A percentile compares a stretch with the other conserved stretches of the same genome.
These are phyloP conservation scores for Cantharis flavilabris DNA, from an alignment of 2,888 invertebrate genomes.

Conservation along the genomic window DNA sequence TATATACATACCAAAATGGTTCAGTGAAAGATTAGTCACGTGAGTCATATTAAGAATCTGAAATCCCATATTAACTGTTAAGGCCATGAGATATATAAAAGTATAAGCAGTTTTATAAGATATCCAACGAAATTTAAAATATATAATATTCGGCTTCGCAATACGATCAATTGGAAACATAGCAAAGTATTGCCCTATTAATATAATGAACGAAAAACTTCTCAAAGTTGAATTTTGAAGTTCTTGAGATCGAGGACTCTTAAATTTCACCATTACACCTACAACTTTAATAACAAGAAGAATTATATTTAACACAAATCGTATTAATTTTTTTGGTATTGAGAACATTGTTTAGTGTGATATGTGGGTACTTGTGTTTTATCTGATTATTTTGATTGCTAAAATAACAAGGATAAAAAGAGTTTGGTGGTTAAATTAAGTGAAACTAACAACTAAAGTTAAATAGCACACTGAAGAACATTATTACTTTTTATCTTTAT, in stretches of 20 bases:
- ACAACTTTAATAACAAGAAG: not conserved
- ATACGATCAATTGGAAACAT: conserved; percentile 27
- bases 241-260: not conserved
- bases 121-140: conserved; percentile 19
- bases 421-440: not conserved
- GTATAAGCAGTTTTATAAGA: conserved; percentile 4
- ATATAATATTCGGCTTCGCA: not conserved
- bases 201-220: conserved; percentile 7
- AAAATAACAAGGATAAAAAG: not conserved
- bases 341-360: not conserved
- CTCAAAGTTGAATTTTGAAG: not conserved
- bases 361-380: not conserved
- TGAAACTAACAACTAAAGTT: not conserved
- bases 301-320: not conserved
- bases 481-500: not conserved
- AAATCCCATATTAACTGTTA: not conserved
- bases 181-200: conserved; percentile 27
- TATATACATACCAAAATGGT: not conserved
- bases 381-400: not conserved
- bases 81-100: not conserved
- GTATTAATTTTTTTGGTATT: not conserved
- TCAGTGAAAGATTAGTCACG: not conserved
- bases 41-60: conserved; percentile 5
- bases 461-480: not conserved
- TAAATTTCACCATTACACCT: not conserved